Evolutionary conservation across 1,140 invertebrate genomes (phyloP).

Genomic region (Radopholus similis): DNA sequence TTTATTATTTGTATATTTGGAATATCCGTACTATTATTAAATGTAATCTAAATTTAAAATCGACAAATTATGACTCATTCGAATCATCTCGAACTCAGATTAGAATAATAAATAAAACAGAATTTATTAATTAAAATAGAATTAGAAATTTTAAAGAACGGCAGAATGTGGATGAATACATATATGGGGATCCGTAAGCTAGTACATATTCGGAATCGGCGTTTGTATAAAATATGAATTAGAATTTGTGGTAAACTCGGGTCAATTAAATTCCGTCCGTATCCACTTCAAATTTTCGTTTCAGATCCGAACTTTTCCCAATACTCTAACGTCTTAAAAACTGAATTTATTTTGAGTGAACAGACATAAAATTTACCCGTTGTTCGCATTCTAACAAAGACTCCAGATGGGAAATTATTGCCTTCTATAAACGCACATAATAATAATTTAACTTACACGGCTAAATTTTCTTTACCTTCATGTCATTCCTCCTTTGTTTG

Average conservation of each 20-base stretch:
- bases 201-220: background rate
- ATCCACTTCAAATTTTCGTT: conserved; percentile 48
- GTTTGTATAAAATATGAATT: background rate
- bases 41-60: too few relatives aligned
- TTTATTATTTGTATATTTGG: too few relatives aligned
- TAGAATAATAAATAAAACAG: too few relatives aligned
- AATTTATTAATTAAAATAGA: too few relatives aligned
- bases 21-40: too few relatives aligned
- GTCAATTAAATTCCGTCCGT: background rate
- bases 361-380: conserved; percentile 68
- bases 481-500: conserved; percentile 78
- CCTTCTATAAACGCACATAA: conserved; percentile 61
- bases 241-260: background rate
- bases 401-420: conserved; percentile 81
- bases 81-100: too few relatives aligned
- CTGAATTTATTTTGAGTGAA: background rate
- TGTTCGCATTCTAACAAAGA: conserved; percentile 89
- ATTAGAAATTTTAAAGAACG: too few relatives aligned
- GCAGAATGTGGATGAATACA: too few relatives aligned
- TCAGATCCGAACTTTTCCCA: conserved; percentile 66
- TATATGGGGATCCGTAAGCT: too few relatives aligned
- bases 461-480: conserved; percentile 68
- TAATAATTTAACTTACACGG: background rate
- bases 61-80: too few relatives aligned
- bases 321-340: conserved; percentile 64